These are phyloP conservation scores for Chloroclystis v-ata DNA, from an alignment of 2,888 invertebrate species.

Conservation along the genomic window DNA sequence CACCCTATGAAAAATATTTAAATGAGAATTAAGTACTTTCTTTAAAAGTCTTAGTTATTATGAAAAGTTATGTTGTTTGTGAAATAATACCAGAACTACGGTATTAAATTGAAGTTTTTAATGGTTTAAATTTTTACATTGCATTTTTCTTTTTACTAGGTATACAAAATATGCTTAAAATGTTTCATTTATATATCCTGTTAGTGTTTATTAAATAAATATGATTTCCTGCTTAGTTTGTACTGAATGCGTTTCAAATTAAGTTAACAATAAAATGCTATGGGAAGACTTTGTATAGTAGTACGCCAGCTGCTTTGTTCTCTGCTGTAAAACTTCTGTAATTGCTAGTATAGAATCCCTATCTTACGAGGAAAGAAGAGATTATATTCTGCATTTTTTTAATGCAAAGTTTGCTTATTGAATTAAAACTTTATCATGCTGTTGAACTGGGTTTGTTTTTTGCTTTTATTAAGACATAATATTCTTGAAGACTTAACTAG, in stretches of 20 bases:
- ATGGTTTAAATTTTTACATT: too few relatives aligned
- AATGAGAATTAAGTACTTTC: neutral
- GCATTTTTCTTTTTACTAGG: too few relatives aligned
- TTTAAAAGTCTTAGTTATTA: too few relatives aligned
- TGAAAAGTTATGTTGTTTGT: too few relatives aligned
- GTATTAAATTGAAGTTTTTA: too few relatives aligned
- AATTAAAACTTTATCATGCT: neutral
- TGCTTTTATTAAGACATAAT: too few relatives aligned
- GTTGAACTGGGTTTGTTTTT: neutral
- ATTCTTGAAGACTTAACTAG: too few relatives aligned
- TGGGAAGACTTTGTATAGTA: constrained; percentile 31
- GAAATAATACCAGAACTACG: too few relatives aligned
- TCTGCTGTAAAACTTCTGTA: constrained; percentile 26
- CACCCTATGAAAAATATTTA: neutral
- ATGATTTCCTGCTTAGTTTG: too few relatives aligned
- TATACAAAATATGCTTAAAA: too few relatives aligned
- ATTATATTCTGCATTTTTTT: constrained; percentile 8
- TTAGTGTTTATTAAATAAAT: too few relatives aligned
- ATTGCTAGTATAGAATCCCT: constrained; percentile 17
- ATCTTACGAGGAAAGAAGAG: constrained; percentile 10
- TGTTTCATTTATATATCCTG: too few relatives aligned
- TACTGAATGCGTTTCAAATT: constrained; percentile 15
- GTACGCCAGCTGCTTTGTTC: constrained; percentile 25
- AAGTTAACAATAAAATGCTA: constrained; percentile 36
- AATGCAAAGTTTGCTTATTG: neutral